These are phyloP conservation scores for Aporophyla nigra DNA, from an alignment of 2,888 invertebrate species.

Conservation along the genomic window DNA sequence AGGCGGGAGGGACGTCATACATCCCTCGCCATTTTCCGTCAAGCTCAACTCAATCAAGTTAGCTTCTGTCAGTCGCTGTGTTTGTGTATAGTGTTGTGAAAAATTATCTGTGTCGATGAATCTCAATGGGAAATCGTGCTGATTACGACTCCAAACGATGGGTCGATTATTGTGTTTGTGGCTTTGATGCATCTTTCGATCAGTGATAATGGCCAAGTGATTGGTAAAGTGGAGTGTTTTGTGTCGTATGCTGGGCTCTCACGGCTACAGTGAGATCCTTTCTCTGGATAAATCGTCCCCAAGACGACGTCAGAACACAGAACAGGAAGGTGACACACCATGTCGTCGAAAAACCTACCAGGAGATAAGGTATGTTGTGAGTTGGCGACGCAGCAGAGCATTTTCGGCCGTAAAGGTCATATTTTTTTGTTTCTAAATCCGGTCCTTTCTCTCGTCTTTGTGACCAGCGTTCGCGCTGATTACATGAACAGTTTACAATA, in stretches of 20 bases:
- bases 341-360: slow-evolving; percentile 95
- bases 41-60: slow-evolving; percentile 88
- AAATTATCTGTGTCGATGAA: slow-evolving; percentile 90
- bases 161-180: slow-evolving; percentile 89
- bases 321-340: slow-evolving; percentile 89
- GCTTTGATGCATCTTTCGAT: slow-evolving; percentile 88
- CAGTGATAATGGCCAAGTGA: slow-evolving; percentile 91
- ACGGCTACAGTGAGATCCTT: slow-evolving; percentile 89
- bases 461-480: slow-evolving; percentile 63
- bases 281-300: slow-evolving; percentile 89
- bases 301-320: slow-evolving; percentile 88
- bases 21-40: slow-evolving; percentile 90
- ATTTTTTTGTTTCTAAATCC: slow-evolving; percentile 82
- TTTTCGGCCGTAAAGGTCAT: slow-evolving; percentile 80
- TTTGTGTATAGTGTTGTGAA: slow-evolving; percentile 91
- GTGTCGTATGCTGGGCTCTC: slow-evolving; percentile 90
- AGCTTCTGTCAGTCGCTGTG: slow-evolving; percentile 90
- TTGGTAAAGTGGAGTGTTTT: slow-evolving; percentile 89
- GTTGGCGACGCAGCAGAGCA: slow-evolving; percentile 67
- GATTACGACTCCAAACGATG: slow-evolving; percentile 88
- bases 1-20: slow-evolving; percentile 80
- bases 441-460: slow-evolving; percentile 84
- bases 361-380: slow-evolving; percentile 94
- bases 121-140: slow-evolving; percentile 90
- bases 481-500: slow-evolving; percentile 50